phyloP scores from a whole-genome alignment of 2,113 vertebrate species.

The Isichthys henryi region DNA sequence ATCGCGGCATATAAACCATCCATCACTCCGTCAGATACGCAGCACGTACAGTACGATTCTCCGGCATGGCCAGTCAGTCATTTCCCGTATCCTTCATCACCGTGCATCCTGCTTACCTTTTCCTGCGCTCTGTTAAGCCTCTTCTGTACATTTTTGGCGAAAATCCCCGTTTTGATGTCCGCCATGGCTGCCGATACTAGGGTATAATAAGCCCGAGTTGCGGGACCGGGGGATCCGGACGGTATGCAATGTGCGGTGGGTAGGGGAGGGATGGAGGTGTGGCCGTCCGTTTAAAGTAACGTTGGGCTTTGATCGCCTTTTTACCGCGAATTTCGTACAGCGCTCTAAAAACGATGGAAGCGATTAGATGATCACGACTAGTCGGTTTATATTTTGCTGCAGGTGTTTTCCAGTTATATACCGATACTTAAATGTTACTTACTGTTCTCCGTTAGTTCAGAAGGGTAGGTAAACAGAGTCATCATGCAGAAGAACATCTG shows the following conservation, averaged over 20 bases:
- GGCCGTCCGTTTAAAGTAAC: not conserved
- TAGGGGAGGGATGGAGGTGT: not conserved
- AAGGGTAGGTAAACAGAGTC: not conserved
- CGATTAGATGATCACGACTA: not conserved
- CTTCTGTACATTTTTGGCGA: slow-evolving; percentile 96
- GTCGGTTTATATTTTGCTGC: not conserved
- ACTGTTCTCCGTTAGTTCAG: not conserved
- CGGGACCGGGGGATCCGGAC: not conserved
- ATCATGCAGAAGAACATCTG: not conserved
- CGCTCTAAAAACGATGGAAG: not conserved
- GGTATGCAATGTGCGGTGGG: not conserved
- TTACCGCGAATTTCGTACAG: not conserved
- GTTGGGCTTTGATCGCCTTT: not conserved
- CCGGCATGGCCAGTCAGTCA: not conserved
- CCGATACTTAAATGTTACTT: not conserved
- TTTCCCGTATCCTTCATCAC: not conserved
- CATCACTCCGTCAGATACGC: not conserved
- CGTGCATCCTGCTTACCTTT: slow-evolving; percentile 67
- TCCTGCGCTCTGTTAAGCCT: slow-evolving; percentile 86
- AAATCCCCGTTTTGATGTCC: slow-evolving; percentile 91
- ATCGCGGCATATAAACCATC: not conserved
- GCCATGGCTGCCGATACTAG: slow-evolving; percentile 74
- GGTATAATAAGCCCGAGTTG: not conserved
- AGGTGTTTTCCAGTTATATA: not conserved
- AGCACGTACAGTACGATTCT: not conserved